phyloP scores from a whole-genome alignment of 1,140 invertebrate species.

The Venustaconcha ellipsiformis region DNA sequence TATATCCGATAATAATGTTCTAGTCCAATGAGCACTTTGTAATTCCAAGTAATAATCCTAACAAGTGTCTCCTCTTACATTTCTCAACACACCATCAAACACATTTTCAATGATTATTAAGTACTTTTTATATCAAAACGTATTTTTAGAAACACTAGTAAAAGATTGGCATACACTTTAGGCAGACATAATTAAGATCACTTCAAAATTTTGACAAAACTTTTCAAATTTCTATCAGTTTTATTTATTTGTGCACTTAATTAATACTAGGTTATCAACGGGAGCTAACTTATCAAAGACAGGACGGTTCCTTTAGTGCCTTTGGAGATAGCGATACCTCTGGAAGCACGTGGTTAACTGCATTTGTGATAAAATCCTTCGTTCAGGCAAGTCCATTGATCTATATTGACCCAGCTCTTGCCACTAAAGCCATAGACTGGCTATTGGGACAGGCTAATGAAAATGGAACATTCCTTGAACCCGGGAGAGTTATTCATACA shows the following conservation, averaged over 20 bases:
- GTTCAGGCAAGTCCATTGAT: constrained; percentile 77
- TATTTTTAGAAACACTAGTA: too few species aligned
- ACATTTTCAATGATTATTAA: too few species aligned
- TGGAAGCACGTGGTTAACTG: constrained; percentile 91
- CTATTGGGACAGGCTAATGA: constrained; percentile 78
- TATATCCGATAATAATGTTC: too few species aligned
- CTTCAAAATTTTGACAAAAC: too few species aligned
- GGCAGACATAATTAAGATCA: too few species aligned
- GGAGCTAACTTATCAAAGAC: constrained; percentile 88
- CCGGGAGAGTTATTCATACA: constrained; percentile 52
- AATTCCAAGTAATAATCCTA: too few species aligned
- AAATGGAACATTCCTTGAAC: constrained; percentile 82
- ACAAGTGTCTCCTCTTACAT: too few species aligned
- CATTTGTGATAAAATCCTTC: constrained; percentile 89
- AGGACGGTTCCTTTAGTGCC: constrained; percentile 94
- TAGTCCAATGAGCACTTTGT: too few species aligned
- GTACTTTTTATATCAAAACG: too few species aligned
- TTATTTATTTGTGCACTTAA: not conserved
- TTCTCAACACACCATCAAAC: too few species aligned
- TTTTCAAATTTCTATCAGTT: too few species aligned
- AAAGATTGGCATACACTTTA: too few species aligned
- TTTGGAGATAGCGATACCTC: constrained; percentile 85
- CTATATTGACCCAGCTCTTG: constrained; percentile 76
- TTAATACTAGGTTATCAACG: constrained; percentile 81
- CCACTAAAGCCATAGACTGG: constrained; percentile 82